Evolutionary conservation across 2,797 vertebrate genomes (phyloP), one percentile per base, ranked within the genome.

Genomic region (Naso thynnoides): DNA sequence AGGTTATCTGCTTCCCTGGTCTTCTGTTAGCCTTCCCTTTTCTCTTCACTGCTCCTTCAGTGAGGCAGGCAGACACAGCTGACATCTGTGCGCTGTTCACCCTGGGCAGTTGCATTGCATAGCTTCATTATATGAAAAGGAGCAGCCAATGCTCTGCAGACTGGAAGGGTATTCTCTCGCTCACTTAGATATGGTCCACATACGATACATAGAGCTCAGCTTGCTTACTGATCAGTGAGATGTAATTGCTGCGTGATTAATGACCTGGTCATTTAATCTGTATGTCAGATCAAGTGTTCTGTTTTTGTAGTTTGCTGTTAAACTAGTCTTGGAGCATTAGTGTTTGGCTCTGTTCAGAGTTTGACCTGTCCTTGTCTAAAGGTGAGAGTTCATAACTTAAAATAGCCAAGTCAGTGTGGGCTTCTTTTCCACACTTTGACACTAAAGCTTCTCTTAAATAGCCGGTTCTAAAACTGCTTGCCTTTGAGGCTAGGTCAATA

Each of bases 401-500:
- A 84, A 89, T 85, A 87, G 76, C n/a, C 59, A 29, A 41, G 73
- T 76, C 81, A 73, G 21, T 18, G 41, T 19, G 47, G 8, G 15
- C 16, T 58, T 70, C 16, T 64, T 73, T 77, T 73, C 59, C 44
- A 71, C 60, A 49, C 38, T 79, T 79, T 29, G 55, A 53, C 8
- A 6, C 49, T 67, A 53, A 77, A 64, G 42, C 56, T 19, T 24
- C 44, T 65, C 59, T 77, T 54, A 78, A 88, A 82, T 83, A 77
- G 70, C 64, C 15, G 13, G 1, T 73, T 74, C 44, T 24, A 36
- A 73, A 84, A 67, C 5, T 6, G 2, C 56, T 50, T 27, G 55
- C 54, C 73, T 83, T 88, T 86, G 64, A 87, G 71, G 83, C 38
- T 36, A 31, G 88, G 66, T 76, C 64, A 76, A 6, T 65, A 54